phyloP scores from a whole-genome alignment of 2,888 invertebrate species.

The Drosophila neonasuta region DNA sequence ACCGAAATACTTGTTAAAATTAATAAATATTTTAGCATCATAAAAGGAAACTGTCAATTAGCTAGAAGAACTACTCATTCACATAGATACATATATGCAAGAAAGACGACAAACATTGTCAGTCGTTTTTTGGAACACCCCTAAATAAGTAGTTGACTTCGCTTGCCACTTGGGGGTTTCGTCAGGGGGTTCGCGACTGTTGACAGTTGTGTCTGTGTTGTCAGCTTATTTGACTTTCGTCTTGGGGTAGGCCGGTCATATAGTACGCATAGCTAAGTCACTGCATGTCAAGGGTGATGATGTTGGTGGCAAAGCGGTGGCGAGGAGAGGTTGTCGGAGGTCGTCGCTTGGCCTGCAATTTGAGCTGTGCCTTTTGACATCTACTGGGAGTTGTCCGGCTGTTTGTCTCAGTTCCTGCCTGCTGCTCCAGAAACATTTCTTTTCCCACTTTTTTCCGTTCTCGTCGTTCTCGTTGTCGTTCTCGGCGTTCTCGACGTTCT shows the following conservation, averaged over 20 bases:
- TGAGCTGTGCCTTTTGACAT: constrained; percentile 53
- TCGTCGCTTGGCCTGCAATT: constrained; percentile 55
- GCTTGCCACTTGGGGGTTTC: constrained; percentile 35
- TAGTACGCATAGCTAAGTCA: constrained; percentile 41
- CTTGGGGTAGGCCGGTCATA: constrained; percentile 39
- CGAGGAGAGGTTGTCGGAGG: constrained; percentile 3
- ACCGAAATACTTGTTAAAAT: background rate
- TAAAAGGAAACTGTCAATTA: constrained; percentile 6
- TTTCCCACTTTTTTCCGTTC: background rate
- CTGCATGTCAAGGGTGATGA: constrained; percentile 34
- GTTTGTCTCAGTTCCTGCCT: constrained; percentile 31
- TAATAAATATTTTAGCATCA: constrained; percentile 5
- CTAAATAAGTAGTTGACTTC: constrained; percentile 28
- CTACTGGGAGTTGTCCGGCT: constrained; percentile 39
- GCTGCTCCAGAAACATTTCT: constrained; percentile 13
- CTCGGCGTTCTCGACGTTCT: constrained; percentile 7
- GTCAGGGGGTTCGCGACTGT: constrained; percentile 48
- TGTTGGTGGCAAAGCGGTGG: background rate
- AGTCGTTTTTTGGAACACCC: constrained; percentile 18
- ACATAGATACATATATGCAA: background rate
- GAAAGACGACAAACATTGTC: background rate
- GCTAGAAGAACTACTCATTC: background rate
- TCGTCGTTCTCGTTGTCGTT: background rate
- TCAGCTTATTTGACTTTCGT: constrained; percentile 66
- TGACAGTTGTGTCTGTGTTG: constrained; percentile 65